These are phyloP conservation scores for Masnerella sp. DNA, from an alignment of 2,888 invertebrate species.

Conservation along the genomic window DNA sequence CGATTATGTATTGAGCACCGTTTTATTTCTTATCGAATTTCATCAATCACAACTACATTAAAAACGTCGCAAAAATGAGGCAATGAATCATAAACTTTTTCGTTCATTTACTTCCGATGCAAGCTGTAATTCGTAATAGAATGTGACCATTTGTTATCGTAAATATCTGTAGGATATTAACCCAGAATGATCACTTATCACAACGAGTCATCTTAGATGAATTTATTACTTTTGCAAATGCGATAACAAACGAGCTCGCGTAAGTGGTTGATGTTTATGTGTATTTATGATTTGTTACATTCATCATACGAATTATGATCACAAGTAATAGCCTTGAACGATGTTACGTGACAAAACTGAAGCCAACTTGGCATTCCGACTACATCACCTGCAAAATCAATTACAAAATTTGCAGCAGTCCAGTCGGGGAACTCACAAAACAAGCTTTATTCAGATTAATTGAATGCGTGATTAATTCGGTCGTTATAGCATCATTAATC, in stretches of 20 bases:
- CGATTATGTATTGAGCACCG: too few species aligned
- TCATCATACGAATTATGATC: conserved; percentile 16
- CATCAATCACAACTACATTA: not conserved
- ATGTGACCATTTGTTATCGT: conserved; percentile 18
- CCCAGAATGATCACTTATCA: conserved; percentile 27
- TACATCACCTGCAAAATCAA: conserved; percentile 1
- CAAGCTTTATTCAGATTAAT: conserved; percentile 17
- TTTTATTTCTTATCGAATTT: not conserved
- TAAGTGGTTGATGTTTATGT: conserved; percentile 30
- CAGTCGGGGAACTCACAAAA: conserved; percentile 5
- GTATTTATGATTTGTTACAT: conserved; percentile 29
- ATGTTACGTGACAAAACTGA: not conserved
- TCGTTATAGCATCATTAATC: conserved; percentile 20
- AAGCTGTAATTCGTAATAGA: conserved; percentile 11
- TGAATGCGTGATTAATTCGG: conserved; percentile 17
- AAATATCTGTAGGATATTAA: conserved; percentile 24
- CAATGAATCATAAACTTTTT: not conserved
- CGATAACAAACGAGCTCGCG: conserved; percentile 16
- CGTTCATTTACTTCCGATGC: not conserved
- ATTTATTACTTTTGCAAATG: conserved; percentile 40
- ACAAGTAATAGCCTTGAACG: conserved; percentile 5
- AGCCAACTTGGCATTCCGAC: too few species aligned
- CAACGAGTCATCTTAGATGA: conserved; percentile 26
- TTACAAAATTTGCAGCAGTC: not conserved
- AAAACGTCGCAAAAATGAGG: not conserved